Evolutionary conservation across 2,797 vertebrate species (phyloP).

Genomic region (Poeciliopsis turneri): DNA sequence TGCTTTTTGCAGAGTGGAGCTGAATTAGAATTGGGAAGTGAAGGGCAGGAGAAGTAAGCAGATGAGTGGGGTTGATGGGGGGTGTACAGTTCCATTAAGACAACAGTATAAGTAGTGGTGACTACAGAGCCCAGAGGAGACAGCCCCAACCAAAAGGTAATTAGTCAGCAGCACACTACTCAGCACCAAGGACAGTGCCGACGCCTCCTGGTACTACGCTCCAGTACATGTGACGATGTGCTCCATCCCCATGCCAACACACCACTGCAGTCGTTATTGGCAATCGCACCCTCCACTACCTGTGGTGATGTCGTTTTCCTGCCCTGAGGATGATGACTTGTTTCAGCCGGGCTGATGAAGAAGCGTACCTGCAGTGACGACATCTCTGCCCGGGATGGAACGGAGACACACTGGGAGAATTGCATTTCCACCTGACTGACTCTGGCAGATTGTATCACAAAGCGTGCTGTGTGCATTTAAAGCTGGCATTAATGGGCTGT

Average conservation of each 20-base stretch:
- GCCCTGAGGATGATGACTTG: conserved; percentile 31
- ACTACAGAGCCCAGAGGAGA: conserved; percentile 58
- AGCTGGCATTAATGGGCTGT: conserved; percentile 22
- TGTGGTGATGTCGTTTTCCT: conserved; percentile 25
- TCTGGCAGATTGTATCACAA: conserved; percentile 47
- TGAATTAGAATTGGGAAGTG: conserved; percentile 52
- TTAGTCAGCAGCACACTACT: conserved; percentile 69
- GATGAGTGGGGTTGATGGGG: conserved; percentile 40
- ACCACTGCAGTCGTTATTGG: conserved; percentile 20
- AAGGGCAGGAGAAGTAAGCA: conserved; percentile 18
- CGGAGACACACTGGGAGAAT: conserved; percentile 36
- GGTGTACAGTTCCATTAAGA: conserved; percentile 65
- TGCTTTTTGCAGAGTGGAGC: conserved; percentile 64
- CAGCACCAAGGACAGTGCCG: conserved; percentile 39
- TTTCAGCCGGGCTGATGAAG: conserved; percentile 32
- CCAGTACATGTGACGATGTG: conserved; percentile 15
- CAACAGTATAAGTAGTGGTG: conserved; percentile 66
- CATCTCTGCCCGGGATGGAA: conserved; percentile 19
- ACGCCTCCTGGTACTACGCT: conserved; percentile 38
- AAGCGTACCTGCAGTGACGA: conserved; percentile 34
- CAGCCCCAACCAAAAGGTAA: conserved; percentile 55
- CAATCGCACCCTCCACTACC: conserved; percentile 39
- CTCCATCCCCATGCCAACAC: conserved; percentile 12
- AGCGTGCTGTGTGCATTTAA: conserved; percentile 32
- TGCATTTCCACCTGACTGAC: conserved; percentile 55